Evolutionary conservation across 2,797 vertebrate species (phyloP).

Genomic region (Pteropus rufus): DNA sequence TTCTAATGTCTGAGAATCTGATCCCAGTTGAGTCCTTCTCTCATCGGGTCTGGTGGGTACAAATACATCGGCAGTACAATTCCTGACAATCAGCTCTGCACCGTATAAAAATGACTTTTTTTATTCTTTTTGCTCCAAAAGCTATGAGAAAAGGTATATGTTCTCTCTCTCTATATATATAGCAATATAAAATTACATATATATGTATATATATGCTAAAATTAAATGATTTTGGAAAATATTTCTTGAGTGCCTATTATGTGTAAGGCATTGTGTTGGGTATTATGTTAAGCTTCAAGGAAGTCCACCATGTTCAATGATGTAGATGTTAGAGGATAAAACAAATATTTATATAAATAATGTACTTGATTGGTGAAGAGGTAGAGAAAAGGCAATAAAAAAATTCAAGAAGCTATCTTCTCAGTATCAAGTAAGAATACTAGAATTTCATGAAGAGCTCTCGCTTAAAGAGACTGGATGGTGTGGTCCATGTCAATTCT

Average conservation of each 20-base stretch:
- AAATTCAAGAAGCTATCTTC: not conserved
- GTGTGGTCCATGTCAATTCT: not conserved
- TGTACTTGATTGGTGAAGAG: not conserved
- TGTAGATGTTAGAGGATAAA: not conserved
- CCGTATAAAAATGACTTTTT: not conserved
- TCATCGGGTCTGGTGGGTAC: not conserved
- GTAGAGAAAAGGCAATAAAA: not conserved
- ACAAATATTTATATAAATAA: not conserved
- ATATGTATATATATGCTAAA: not conserved
- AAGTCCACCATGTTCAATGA: not conserved
- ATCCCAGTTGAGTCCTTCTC: not conserved
- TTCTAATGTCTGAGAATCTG: not conserved
- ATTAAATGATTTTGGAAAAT: not conserved
- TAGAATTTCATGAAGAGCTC: not conserved
- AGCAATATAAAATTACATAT: not conserved
- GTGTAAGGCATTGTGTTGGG: not conserved
- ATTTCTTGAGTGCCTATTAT: not conserved
- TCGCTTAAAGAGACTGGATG: not conserved
- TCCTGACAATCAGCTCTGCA: not conserved
- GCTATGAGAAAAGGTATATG: not conserved
- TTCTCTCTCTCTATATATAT: not conserved
- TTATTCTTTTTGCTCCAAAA: not conserved
- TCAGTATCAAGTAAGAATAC: not conserved
- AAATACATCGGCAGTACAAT: not conserved
- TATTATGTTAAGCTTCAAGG: not conserved